phyloP scores from a whole-genome alignment of 2,113 vertebrate species.

The Zootoca vivipara region DNA sequence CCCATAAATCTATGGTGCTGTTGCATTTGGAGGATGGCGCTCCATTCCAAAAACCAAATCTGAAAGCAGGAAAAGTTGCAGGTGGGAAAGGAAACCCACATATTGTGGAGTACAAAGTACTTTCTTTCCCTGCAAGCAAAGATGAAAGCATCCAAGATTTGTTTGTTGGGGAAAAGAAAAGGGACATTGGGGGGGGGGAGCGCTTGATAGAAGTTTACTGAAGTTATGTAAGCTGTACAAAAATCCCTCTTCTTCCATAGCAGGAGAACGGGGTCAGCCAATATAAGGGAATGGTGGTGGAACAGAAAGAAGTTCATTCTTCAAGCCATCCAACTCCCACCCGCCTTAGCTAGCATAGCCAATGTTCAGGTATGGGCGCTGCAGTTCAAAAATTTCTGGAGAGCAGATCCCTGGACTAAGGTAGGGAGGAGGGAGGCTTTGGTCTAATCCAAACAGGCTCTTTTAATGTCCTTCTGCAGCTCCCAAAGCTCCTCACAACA shows the following conservation, averaged over 20 bases:
- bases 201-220: not conserved
- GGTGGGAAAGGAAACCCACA: not conserved
- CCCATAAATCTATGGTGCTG: not conserved
- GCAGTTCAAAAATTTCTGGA: too few species aligned
- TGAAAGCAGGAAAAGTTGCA: not conserved
- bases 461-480: too few species aligned
- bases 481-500: too few species aligned
- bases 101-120: not conserved
- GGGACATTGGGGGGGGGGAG: not conserved
- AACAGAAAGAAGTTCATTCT: not conserved
- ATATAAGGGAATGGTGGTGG: not conserved
- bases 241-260: not conserved
- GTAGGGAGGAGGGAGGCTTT: too few species aligned
- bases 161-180: not conserved
- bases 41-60: not conserved
- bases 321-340: too few species aligned
- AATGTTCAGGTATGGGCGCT: too few species aligned
- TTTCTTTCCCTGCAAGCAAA: not conserved
- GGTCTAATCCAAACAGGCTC: too few species aligned
- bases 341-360: too few species aligned
- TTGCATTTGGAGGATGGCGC: not conserved
- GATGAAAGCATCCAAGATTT: not conserved
- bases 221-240: not conserved
- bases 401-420: too few species aligned
- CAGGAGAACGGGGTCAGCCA: not conserved